Conservation (phyloP, 1,140 invertebrate species). For the Pomacea maculata region DNA sequence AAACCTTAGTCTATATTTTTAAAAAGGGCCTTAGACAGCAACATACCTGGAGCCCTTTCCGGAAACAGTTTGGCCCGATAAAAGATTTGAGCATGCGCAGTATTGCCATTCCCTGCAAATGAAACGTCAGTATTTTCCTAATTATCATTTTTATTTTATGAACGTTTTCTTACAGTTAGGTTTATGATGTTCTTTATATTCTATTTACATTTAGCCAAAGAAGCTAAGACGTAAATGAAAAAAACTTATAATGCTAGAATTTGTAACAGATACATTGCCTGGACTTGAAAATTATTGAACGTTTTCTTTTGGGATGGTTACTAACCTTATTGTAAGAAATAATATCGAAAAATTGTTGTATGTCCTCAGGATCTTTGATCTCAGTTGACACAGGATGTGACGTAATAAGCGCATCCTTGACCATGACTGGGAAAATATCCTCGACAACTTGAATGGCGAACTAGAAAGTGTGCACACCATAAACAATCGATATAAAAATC, state of each 20-base stretch:
- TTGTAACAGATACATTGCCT: background rate
- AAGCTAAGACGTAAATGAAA: background rate
- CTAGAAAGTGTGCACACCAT: constrained; percentile 29
- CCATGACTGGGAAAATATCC: constrained; percentile 63
- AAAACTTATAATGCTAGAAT: background rate
- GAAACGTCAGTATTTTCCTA: background rate
- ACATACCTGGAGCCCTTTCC: constrained; percentile 52
- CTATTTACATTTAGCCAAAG: background rate
- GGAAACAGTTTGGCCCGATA: constrained; percentile 59
- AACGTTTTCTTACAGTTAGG: background rate
- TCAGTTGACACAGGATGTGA: constrained; percentile 63
- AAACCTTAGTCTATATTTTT: too few relatives aligned
- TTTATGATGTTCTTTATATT: too few relatives aligned
- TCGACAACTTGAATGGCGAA: constrained; percentile 57
- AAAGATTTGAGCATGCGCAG: constrained; percentile 61
- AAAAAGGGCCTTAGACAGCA: background rate
- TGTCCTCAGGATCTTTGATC: constrained; percentile 58
- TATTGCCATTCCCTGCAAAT: constrained; percentile 59
- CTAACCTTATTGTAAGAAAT: constrained; percentile 64
- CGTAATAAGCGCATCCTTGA: constrained; percentile 67
- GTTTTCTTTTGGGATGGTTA: background rate
- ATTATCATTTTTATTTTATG: background rate
- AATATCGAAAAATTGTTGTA: constrained; percentile 60
- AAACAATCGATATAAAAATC: background rate
- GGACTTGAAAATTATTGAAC: background rate